These are phyloP conservation scores for Ranitomeya imitator DNA, from an alignment of 2,113 vertebrate genomes.

Conservation along the genomic window DNA sequence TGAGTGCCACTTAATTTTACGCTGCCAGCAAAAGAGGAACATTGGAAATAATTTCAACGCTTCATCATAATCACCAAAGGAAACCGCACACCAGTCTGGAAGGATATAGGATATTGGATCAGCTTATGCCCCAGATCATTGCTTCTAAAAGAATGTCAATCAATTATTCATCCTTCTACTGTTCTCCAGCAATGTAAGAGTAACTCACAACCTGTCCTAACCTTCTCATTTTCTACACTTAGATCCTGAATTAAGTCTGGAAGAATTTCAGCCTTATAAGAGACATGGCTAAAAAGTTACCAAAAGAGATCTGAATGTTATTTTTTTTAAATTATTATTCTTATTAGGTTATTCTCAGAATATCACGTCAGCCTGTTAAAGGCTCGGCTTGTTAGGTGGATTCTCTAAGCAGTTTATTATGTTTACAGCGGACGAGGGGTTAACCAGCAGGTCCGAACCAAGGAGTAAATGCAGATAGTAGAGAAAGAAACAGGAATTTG, in stretches of 20 bases:
- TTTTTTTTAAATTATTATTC: background rate
- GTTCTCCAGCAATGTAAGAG: slow-evolving; percentile 74
- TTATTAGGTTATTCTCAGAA: too few relatives aligned
- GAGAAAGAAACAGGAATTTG: too few relatives aligned
- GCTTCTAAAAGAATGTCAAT: slow-evolving; percentile 85
- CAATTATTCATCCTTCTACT: slow-evolving; percentile 89
- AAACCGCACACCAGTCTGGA: slow-evolving; percentile 66
- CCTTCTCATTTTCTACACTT: slow-evolving; percentile 59
- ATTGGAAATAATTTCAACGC: slow-evolving; percentile 66
- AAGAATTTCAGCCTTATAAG: slow-evolving; percentile 22
- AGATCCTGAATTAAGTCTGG: slow-evolving; percentile 10
- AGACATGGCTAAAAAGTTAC: background rate
- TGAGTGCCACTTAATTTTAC: slow-evolving; percentile 50
- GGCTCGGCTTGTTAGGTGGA: too few relatives aligned
- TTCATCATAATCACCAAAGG: slow-evolving; percentile 65
- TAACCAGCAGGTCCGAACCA: too few relatives aligned
- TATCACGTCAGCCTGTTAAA: too few relatives aligned
- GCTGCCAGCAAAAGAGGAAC: slow-evolving; percentile 40
- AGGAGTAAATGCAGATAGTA: too few relatives aligned
- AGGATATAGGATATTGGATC: slow-evolving; percentile 79
- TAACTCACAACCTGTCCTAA: slow-evolving; percentile 72
- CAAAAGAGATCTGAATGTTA: background rate
- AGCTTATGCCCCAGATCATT: slow-evolving; percentile 83
- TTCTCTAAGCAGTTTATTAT: too few relatives aligned
- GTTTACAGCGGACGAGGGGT: too few relatives aligned